A percentile compares a stretch with the other conserved stretches of the same genome.
phyloP scores from a whole-genome alignment of 2,797 vertebrate species.

The Pterois miles region DNA sequence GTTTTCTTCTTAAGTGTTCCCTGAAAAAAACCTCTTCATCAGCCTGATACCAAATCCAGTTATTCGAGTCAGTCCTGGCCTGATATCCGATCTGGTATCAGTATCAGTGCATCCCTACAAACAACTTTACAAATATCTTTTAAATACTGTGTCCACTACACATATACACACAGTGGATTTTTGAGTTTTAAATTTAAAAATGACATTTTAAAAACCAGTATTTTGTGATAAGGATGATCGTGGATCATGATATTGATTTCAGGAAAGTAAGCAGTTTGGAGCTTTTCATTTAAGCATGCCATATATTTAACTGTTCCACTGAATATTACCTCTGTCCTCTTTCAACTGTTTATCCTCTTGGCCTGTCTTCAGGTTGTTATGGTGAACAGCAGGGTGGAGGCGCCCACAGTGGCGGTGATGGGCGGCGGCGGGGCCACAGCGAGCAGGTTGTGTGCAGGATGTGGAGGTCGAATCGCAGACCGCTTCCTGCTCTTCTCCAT shows the following conservation, averaged over 20 bases:
- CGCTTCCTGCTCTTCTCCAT: conserved; percentile 87
- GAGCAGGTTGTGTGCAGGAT: conserved; percentile 79
- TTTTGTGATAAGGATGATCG: too few species aligned
- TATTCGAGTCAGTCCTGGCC: too few species aligned
- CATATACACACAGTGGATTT: too few species aligned
- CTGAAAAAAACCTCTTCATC: not conserved
- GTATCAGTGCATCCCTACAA: too few species aligned
- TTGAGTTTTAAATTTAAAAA: too few species aligned
- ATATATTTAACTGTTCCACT: not conserved
- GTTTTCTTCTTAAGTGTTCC: too few species aligned
- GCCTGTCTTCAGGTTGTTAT: conserved; percentile 65
- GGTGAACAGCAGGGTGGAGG: conserved; percentile 83
- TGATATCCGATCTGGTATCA: too few species aligned
- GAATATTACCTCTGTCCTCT: not conserved
- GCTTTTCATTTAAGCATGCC: not conserved
- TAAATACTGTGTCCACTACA: not conserved
- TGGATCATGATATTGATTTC: too few species aligned
- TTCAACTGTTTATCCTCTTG: not conserved
- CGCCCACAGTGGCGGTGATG: conserved; percentile 74
- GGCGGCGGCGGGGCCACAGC: conserved; percentile 51
- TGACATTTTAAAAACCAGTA: too few species aligned
- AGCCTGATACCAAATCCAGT: too few species aligned
- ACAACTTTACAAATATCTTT: not conserved
- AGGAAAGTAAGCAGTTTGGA: not conserved
- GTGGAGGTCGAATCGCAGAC: conserved; percentile 81